Percentiles rank a stretch among this genome's conserved stretches.
Conservation (phyloP, 2,797 vertebrate genomes). For the Microhierax caerulescens region DNA sequence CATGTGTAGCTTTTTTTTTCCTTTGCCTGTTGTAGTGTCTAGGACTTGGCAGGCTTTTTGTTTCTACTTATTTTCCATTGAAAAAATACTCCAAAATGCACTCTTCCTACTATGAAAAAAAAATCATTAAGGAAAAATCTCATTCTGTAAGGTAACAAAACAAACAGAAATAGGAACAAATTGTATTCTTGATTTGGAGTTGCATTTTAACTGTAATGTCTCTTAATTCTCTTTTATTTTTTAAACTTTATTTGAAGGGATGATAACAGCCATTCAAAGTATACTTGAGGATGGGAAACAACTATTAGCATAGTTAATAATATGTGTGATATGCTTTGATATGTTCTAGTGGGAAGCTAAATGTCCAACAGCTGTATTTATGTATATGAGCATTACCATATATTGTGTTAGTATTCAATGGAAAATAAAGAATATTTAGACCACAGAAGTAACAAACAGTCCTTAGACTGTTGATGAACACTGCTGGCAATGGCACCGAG, state of each 20-base stretch:
- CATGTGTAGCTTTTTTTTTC: not conserved
- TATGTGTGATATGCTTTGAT: not conserved
- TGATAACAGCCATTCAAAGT: not conserved
- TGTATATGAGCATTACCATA: not conserved
- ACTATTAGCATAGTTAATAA: not conserved
- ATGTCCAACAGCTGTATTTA: not conserved
- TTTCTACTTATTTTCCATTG: slow-evolving; percentile 3
- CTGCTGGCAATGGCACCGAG: not conserved
- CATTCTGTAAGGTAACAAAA: not conserved
- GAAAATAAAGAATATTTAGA: slow-evolving; percentile 46
- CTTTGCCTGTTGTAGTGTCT: not conserved
- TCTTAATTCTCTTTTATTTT: not conserved
- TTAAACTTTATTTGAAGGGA: not conserved
- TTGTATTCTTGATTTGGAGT: not conserved
- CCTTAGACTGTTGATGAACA: not conserved
- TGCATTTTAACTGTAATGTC: not conserved
- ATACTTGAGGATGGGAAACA: not conserved
- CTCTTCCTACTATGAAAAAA: not conserved
- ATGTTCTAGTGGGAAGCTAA: not conserved
- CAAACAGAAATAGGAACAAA: not conserved
- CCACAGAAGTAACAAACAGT: not conserved
- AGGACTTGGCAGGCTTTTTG: not conserved
- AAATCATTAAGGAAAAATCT: not conserved
- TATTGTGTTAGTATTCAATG: not conserved
- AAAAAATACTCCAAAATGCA: not conserved